phyloP scores from a whole-genome alignment of 53 echinoderm and acorn worm genomes.

The Echinometra lucunter region DNA sequence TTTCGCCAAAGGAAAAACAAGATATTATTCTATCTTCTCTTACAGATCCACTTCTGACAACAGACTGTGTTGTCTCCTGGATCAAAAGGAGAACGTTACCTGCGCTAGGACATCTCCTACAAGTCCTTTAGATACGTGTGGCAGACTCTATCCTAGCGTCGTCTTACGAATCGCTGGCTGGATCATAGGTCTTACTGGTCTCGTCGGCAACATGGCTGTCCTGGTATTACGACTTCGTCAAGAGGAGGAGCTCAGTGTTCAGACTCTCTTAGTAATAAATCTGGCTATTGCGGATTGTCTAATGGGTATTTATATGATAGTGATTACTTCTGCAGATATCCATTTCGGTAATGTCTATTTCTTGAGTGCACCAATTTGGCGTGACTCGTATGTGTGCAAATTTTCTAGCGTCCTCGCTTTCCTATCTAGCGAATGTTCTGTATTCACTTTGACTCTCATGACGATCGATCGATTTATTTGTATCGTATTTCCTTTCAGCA shows the following conservation, averaged over 20 bases:
- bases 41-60: slow-evolving; percentile 55
- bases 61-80: slow-evolving; percentile 46
- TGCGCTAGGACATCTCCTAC: slow-evolving; percentile 35
- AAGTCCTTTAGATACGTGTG: slow-evolving; percentile 51
- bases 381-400: slow-evolving; percentile 51
- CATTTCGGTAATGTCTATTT: slow-evolving; percentile 51
- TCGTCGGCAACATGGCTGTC: slow-evolving; percentile 65
- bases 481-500: slow-evolving; percentile 68
- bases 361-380: slow-evolving; percentile 47
- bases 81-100: slow-evolving; percentile 12
- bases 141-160: slow-evolving; percentile 29
- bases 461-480: slow-evolving; percentile 65
- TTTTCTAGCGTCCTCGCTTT: slow-evolving; percentile 70
- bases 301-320: slow-evolving; percentile 73
- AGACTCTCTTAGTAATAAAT: slow-evolving; percentile 56
- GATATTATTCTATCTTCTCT: background rate
- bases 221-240: slow-evolving; percentile 31
- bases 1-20: too few relatives aligned
- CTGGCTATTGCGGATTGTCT: slow-evolving; percentile 65
- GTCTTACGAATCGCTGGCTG: slow-evolving; percentile 50
- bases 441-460: slow-evolving; percentile 63
- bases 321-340: slow-evolving; percentile 65
- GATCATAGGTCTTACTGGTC: slow-evolving; percentile 63
- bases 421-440: slow-evolving; percentile 70
- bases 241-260: background rate